Evolutionary conservation across 2,888 invertebrate species (phyloP), one percentile per base, ranked within the genome.

Genomic region (Tromatobia lineatoria): DNA sequence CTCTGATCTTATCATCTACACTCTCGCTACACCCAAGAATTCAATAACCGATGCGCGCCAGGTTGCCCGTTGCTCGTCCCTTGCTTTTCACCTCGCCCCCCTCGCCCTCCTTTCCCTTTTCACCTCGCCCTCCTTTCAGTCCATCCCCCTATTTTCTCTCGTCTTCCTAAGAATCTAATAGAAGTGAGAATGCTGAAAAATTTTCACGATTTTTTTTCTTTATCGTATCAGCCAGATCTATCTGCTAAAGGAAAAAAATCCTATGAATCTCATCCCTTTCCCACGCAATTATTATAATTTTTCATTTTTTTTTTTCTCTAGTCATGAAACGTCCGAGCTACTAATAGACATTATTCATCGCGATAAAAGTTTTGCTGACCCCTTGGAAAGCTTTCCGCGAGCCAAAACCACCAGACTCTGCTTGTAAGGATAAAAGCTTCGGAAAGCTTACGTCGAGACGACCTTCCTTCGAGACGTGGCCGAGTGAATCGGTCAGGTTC

Each of bases 31-130:
- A 66, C 61, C 79, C 79, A 82, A 79, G 71, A 82, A 85, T 85
- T 85, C 75, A 82, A 85, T 85, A 85, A 85, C 75, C 85, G 79
- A 85, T 85, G 71, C 71, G 70, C 78, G 64, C 50, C 81, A 75
- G 82, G 70, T 78, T 85, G 75, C 18, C 67, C 75, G 66, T 79
- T 64, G 50, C 57, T 77, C 45, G 29, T 23, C 6, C 47, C 61
- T 18, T 25, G 42, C 75, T 57, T 59, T 57, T 29, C 29, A 4
- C 50, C 4, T 52, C 45, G 15, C 57, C 69, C 20, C 38, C 38
- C 52, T 52, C 20, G 38, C 52, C 15, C 45, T 23, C 47, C 52
- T 47, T 23, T 20, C 29, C 29, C 59, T 45, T 29, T 42, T 47
- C 34, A 15, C 69, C 10, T 20, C 50, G n/a, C 25, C 42, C 52